Evolutionary conservation across 2,797 vertebrate species (phyloP).

Genomic region (Hapalemur alaotrensis): DNA sequence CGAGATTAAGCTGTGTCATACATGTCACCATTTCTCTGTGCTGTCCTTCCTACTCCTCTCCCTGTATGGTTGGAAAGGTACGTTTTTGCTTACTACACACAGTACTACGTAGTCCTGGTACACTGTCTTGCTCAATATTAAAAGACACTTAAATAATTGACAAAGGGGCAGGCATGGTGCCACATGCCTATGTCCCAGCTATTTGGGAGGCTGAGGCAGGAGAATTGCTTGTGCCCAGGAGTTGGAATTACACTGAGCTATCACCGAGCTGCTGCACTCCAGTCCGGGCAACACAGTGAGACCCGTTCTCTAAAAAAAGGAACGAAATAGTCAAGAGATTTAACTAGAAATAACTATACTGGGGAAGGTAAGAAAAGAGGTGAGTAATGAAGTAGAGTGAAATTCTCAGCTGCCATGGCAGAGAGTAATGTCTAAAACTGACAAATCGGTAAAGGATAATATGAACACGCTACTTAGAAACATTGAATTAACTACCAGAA

Average conservation of each 20-base stretch:
- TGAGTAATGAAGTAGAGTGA: background rate
- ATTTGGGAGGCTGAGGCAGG: background rate
- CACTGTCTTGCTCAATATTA: background rate
- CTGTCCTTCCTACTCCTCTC: background rate
- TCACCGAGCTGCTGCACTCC: background rate
- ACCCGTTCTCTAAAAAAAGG: background rate
- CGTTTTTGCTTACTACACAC: background rate
- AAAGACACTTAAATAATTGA: background rate
- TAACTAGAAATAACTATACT: background rate
- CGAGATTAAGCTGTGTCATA: background rate
- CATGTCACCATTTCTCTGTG: background rate
- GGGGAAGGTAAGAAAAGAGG: background rate
- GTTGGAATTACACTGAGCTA: background rate
- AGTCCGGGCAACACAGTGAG: background rate
- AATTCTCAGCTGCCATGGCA: background rate
- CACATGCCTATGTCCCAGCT: too few species aligned
- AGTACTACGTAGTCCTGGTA: background rate
- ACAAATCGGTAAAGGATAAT: background rate
- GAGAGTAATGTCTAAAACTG: background rate
- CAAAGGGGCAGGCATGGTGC: too few species aligned
- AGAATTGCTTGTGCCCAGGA: background rate
- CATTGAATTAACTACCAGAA: background rate
- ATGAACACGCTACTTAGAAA: background rate
- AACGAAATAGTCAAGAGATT: background rate
- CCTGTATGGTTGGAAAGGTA: background rate